Conservation (phyloP, 2,888 invertebrate species). For the Cyaniris semiargus region DNA sequence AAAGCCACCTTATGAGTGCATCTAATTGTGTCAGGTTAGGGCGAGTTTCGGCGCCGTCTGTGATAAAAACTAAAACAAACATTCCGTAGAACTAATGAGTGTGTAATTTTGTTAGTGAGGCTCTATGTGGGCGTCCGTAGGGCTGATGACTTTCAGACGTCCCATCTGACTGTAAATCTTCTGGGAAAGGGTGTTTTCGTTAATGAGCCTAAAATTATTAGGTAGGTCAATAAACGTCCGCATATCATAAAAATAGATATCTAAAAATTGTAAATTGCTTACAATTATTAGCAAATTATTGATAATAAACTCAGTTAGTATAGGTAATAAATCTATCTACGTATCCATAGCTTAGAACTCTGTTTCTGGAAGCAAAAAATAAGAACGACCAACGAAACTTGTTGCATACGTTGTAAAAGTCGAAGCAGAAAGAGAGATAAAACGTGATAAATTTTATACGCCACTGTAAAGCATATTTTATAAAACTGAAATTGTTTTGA, state of each 20-base stretch:
- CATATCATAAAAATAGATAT: background rate
- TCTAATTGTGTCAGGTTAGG: constrained; percentile 72
- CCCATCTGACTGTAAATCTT: constrained; percentile 40
- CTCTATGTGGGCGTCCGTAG: constrained; percentile 66
- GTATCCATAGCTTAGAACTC: background rate
- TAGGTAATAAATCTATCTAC: background rate
- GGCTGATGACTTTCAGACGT: constrained; percentile 37
- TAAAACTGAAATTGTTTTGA: constrained; percentile 29
- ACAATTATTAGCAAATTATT: too few species aligned
- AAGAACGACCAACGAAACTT: background rate
- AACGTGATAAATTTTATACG: constrained; percentile 17
- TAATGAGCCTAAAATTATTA: constrained; percentile 29
- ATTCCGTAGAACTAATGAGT: constrained; percentile 74
- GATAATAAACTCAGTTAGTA: too few species aligned
- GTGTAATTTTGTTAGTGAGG: constrained; percentile 73
- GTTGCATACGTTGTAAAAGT: constrained; percentile 20
- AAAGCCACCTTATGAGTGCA: constrained; percentile 62
- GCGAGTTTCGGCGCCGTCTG: constrained; percentile 61
- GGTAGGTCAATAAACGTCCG: background rate
- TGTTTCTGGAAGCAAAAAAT: background rate
- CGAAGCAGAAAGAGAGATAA: constrained; percentile 31
- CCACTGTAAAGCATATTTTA: constrained; percentile 13
- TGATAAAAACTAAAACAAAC: constrained; percentile 70
- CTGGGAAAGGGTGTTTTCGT: constrained; percentile 56
- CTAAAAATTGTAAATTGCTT: background rate